Percentiles rank a stretch among this genome's conserved stretches.
These are phyloP conservation scores for Denticeps clupeoides DNA, from an alignment of 2,797 vertebrate genomes.

Conservation along the genomic window DNA sequence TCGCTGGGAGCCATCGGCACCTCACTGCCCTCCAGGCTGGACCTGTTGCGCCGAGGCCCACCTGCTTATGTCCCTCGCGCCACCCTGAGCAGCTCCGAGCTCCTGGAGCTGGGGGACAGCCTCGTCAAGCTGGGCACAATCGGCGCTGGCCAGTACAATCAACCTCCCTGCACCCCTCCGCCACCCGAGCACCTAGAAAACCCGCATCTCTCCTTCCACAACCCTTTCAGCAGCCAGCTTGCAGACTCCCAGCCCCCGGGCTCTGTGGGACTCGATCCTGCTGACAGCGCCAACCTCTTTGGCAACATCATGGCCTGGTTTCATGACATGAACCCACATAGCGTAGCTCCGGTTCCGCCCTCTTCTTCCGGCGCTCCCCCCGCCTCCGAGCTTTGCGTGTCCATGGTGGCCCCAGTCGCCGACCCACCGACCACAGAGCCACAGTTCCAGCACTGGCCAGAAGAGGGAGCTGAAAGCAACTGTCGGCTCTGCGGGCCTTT, in stretches of 20 bases:
- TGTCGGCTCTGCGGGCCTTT: constrained; percentile 32
- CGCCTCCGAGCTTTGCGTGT: constrained; percentile 40
- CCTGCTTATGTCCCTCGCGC: constrained; percentile 62
- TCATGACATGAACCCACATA: constrained; percentile 97
- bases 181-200: constrained; percentile 49
- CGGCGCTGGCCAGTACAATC: constrained; percentile 34
- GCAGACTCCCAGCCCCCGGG: constrained; percentile 66
- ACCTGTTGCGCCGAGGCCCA: constrained; percentile 60
- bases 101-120: constrained; percentile 82
- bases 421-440: constrained; percentile 39
- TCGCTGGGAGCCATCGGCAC: constrained; percentile 88
- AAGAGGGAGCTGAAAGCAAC: constrained; percentile 47
- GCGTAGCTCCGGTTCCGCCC: constrained; percentile 81
- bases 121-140: constrained; percentile 70
- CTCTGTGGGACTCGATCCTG: constrained; percentile 51
- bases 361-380: constrained; percentile 59
- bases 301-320: constrained; percentile 99
- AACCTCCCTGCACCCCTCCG: constrained; percentile 47
- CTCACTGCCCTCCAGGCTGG: constrained; percentile 81
- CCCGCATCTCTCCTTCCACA: constrained; percentile 60
- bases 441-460: constrained; percentile 29
- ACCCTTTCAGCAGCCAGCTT: constrained; percentile 65
- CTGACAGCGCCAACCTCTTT: constrained; percentile 77
- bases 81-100: constrained; percentile 85
- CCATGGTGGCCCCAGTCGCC: constrained; percentile 33